Evolutionary conservation across 1,140 invertebrate genomes (phyloP).

Genomic region (Aphelinus certus): DNA sequence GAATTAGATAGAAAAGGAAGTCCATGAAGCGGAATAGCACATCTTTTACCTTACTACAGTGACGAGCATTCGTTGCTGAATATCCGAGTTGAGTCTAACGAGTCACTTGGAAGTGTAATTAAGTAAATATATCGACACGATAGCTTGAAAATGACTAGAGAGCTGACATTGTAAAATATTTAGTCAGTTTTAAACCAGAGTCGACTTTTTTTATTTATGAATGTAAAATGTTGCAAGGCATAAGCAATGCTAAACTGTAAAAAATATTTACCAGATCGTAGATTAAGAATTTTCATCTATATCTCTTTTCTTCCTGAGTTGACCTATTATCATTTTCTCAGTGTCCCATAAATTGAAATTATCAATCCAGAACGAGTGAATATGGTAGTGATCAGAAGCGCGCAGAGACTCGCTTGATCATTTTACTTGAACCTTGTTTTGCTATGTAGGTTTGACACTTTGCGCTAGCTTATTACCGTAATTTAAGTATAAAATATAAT

Average conservation of each 20-base stretch:
- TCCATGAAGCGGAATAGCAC: background rate
- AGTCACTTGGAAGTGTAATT: conserved; percentile 14
- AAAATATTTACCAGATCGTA: conserved; percentile 15
- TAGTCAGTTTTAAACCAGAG: conserved; percentile 1
- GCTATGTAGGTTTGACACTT: conserved; percentile 7
- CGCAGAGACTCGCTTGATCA: no score
- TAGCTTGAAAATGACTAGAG: background rate
- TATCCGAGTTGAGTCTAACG: background rate
- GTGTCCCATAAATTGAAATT: conserved; percentile 7
- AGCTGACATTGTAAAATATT: conserved; percentile 18
- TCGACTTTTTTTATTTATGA: background rate
- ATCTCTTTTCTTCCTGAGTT: conserved; percentile 4
- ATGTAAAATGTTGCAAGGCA: conserved; percentile 16
- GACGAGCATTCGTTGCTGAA: conserved; percentile 10
- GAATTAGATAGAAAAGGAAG: no score
- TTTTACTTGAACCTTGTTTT: background rate
- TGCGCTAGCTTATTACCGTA: conserved; percentile 31
- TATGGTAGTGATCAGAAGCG: no score
- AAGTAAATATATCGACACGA: conserved; percentile 10
- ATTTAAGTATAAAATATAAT: conserved; percentile 32
- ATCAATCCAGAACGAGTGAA: no score
- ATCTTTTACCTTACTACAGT: conserved; percentile 21
- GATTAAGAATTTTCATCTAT: background rate
- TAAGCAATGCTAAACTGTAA: conserved; percentile 23
- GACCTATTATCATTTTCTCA: background rate